Evolutionary conservation across 2,797 vertebrate species (phyloP), one percentile per base, ranked within the genome.

Genomic region (Sternarchorhynchus goeldii): DNA sequence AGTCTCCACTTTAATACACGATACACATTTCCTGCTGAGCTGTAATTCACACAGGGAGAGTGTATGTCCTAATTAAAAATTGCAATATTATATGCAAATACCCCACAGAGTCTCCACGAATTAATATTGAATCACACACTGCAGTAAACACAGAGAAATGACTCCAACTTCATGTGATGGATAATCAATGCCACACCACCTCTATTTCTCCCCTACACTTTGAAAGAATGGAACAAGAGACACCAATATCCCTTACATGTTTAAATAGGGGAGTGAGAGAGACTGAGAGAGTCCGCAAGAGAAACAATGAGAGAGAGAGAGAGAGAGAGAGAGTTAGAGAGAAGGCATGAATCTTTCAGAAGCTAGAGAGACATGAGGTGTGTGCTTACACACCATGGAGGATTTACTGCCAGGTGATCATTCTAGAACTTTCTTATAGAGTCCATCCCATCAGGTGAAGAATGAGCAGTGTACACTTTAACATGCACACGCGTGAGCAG

Each of bases 321-420:
- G 39, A 80, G 64, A 80, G 41, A 56, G 72, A 60, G 63, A 29
- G 41, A 39, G 77, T 25, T 50, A 78, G 77, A 73, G 63, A 50
- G 58, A 78, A 21, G 59, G 58, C 79, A 83, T 85, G 81, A 85
- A 83, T 85, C 81, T 85, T 85, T 83, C 66, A 85, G 55, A 66
- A 77, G 72, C 72, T 50, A 29, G 79, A 76, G 81, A 81, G 71
- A 85, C 62, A 68, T 58, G 59, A 72, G 83, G 78, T 82, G 78
- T 84, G 80, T 34, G 67, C 80, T 80, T 84, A 82, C 78, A 84
- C 83, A 85, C 80, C 76, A 83, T 71, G 79, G 25, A 73, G 75
- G 76, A 76, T 39, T 77, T 75, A 75, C 65, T 41, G 80, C 66
- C 70, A 79, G 80, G 74, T 64, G 72, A 82, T 81, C 73, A 73